These are phyloP conservation scores for Pristionchus fissidentatus DNA, from an alignment of 2,888 invertebrate species.

Conservation along the genomic window DNA sequence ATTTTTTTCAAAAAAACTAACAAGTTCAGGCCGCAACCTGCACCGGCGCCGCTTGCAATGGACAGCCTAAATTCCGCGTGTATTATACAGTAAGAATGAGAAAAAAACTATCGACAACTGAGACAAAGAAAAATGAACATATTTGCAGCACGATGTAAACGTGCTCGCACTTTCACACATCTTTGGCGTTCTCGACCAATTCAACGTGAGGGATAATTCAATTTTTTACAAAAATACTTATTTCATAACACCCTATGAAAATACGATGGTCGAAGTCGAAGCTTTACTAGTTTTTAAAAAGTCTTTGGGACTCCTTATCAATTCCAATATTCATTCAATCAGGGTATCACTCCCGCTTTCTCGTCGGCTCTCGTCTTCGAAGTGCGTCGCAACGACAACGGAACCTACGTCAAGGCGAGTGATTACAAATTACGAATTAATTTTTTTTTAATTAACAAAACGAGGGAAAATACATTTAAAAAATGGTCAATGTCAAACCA, in stretches of 20 bases:
- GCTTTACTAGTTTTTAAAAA: too few species aligned
- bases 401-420: slow-evolving; percentile 24
- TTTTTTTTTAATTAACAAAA: too few species aligned
- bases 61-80: background rate
- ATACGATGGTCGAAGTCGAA: too few species aligned
- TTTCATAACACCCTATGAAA: too few species aligned
- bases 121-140: background rate
- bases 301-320: too few species aligned
- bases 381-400: background rate
- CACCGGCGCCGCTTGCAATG: background rate
- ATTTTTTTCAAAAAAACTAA: background rate
- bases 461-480: too few species aligned
- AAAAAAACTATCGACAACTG: background rate
- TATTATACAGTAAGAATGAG: background rate
- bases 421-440: background rate
- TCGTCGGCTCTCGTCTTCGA: slow-evolving; percentile 34
- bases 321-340: background rate
- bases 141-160: slow-evolving; percentile 28
- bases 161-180: slow-evolving; percentile 8
- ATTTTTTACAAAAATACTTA: background rate
- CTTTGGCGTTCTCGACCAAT: background rate
- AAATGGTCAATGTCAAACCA: background rate
- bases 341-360: slow-evolving; percentile 21
- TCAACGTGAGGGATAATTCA: background rate
- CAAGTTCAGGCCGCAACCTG: background rate